A percentile compares a stretch with the other conserved stretches of the same genome.
Conservation (phyloP, 2,888 invertebrate species). For the Eupithecia pulchellata region DNA sequence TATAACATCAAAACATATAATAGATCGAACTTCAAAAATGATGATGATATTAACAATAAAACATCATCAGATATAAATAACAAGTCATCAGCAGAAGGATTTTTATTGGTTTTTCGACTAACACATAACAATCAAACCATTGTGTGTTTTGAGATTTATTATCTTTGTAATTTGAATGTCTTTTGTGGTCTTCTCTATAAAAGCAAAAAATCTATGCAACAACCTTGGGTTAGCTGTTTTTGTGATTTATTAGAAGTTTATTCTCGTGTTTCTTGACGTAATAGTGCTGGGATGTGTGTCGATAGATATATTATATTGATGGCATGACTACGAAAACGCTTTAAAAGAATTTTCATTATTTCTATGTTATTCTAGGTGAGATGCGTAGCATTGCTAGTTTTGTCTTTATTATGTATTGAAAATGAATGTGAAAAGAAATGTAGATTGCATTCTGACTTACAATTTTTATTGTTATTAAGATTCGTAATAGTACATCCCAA, state of each 20-base stretch:
- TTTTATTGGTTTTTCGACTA: constrained; percentile 46
- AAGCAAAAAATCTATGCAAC: constrained; percentile 12
- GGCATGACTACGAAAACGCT: too few relatives aligned
- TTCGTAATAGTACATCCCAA: neutral
- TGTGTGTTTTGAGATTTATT: constrained; percentile 39
- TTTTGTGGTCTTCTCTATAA: constrained; percentile 12
- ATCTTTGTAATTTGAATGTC: constrained; percentile 27
- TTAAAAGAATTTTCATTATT: too few relatives aligned
- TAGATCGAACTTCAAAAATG: neutral
- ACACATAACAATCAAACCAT: constrained; percentile 32
- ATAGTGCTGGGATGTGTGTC: constrained; percentile 11
- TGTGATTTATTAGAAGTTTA: constrained; percentile 17
- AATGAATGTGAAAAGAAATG: neutral
- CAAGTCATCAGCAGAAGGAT: constrained; percentile 42
- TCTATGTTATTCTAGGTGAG: neutral
- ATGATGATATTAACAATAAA: neutral
- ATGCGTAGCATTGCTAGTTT: neutral
- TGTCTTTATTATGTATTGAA: neutral
- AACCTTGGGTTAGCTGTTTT: constrained; percentile 17
- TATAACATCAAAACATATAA: neutral
- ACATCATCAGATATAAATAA: constrained; percentile 48
- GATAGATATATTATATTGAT: neutral
- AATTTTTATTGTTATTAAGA: neutral
- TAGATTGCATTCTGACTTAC: neutral
- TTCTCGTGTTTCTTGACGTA: neutral